phyloP scores from a whole-genome alignment of 23 tunicate genomes.

The Trididemnum clinides region DNA sequence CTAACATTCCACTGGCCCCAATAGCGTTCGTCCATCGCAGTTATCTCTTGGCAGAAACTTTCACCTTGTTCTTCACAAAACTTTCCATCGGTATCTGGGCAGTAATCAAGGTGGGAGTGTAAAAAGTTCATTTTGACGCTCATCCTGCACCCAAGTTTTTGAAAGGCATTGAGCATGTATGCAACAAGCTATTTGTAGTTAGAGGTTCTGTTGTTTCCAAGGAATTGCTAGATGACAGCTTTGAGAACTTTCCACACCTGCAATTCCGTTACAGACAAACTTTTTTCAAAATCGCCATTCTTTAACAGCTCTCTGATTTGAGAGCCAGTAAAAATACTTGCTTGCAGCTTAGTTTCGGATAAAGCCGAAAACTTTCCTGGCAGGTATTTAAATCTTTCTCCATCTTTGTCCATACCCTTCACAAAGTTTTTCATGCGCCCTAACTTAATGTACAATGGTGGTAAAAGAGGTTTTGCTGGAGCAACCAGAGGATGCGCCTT shows the following conservation, averaged over 20 bases:
- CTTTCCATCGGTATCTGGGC: slow-evolving; percentile 11
- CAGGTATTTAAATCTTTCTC: slow-evolving; percentile 21
- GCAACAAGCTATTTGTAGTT: slow-evolving; percentile 25
- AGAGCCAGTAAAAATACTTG: slow-evolving; percentile 15
- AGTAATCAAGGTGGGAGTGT: background rate
- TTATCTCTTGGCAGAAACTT: slow-evolving; percentile 34
- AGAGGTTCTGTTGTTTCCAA: slow-evolving; percentile 18
- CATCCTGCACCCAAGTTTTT: slow-evolving; percentile 19
- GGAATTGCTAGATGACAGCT: slow-evolving; percentile 26
- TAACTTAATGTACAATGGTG: slow-evolving; percentile 8
- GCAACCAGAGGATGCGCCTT: slow-evolving; percentile 6
- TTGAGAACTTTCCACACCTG: slow-evolving; percentile 24
- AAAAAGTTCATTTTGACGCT: background rate
- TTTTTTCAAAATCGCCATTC: slow-evolving; percentile 8
- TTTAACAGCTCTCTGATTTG: slow-evolving; percentile 7
- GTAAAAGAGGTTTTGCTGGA: background rate
- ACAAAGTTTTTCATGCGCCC: slow-evolving; percentile 20
- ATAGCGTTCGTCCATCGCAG: slow-evolving; percentile 36
- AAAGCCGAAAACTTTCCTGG: background rate
- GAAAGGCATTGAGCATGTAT: slow-evolving; percentile 38
- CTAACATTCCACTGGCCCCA: slow-evolving; percentile 39
- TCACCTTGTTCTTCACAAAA: slow-evolving; percentile 25
- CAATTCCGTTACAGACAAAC: slow-evolving; percentile 35
- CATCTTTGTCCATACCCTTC: slow-evolving; percentile 20
- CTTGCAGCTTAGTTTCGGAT: background rate